These are phyloP conservation scores for Falcunculus frontatus DNA, from an alignment of 2,113 vertebrate species.

Conservation along the genomic window DNA sequence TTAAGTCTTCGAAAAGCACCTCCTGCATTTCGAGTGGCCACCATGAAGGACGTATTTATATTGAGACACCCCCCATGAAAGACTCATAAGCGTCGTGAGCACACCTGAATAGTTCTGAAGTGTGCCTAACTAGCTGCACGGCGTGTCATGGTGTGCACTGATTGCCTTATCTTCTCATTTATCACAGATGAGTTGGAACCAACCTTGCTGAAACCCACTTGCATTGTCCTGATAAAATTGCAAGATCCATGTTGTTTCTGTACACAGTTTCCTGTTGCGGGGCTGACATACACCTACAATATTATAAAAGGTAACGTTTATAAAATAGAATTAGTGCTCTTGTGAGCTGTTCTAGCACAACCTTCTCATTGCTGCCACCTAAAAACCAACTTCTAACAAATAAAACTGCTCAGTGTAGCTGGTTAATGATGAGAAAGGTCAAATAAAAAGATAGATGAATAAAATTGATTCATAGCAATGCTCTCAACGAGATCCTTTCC, in stretches of 20 bases:
- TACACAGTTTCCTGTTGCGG: conserved; percentile 67
- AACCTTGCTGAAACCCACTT: conserved; percentile 97
- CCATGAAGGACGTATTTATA: conserved; percentile 81
- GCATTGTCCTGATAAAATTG: conserved; percentile 89
- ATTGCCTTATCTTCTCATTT: conserved; percentile 99
- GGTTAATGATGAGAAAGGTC: conserved; percentile 44
- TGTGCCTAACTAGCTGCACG: conserved; percentile 86
- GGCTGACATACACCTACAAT: background rate
- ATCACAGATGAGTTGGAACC: conserved; percentile 99
- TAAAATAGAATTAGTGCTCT: background rate
- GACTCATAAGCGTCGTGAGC: conserved; percentile 72
- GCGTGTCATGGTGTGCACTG: conserved; percentile 90
- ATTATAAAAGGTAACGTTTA: conserved; percentile 8
- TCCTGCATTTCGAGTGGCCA: conserved; percentile 78
- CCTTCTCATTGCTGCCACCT: background rate
- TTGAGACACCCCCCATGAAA: conserved; percentile 75
- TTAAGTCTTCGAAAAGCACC: conserved; percentile 73
- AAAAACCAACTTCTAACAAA: background rate
- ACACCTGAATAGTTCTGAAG: conserved; percentile 90
- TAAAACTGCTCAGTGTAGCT: background rate
- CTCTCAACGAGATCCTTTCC: background rate
- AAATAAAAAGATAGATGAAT: background rate
- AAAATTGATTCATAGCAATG: background rate
- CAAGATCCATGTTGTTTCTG: conserved; percentile 73
- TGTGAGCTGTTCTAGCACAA: background rate